These are phyloP conservation scores for Ecdyonurus torrentis DNA, from an alignment of 2,888 invertebrate genomes.

Conservation along the genomic window DNA sequence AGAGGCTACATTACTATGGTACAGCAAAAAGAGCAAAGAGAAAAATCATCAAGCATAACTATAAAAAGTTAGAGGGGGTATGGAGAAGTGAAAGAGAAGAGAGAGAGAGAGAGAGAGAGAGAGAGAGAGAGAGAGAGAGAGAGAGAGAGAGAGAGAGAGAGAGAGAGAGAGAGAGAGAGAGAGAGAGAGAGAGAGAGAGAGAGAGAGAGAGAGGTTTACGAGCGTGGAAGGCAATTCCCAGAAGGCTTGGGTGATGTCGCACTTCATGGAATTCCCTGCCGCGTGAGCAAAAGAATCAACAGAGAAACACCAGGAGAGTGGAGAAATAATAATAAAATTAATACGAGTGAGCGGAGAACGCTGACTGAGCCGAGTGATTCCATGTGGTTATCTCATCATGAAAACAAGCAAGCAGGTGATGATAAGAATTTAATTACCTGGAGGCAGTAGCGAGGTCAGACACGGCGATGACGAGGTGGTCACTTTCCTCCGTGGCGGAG, in stretches of 20 bases:
- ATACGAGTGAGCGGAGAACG: no score
- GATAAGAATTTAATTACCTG: constrained; percentile 9
- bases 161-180: no score
- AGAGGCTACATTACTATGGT: no score
- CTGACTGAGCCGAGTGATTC: no score
- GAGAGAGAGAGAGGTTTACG: constrained; percentile 18
- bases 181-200: constrained; percentile 22
- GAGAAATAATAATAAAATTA: background rate
- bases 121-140: constrained; percentile 23
- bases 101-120: constrained; percentile 23
- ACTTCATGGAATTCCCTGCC: background rate
- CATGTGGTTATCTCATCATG: background rate
- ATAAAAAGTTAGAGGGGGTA: no score
- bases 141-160: no score
- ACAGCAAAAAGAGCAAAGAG: no score
- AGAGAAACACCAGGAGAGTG: background rate
- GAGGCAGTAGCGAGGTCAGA: constrained; percentile 22
- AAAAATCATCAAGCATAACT: no score
- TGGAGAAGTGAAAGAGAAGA: constrained; percentile 26
- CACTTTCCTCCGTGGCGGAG: background rate
- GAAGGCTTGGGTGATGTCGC: background rate
- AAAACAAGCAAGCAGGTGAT: no score
- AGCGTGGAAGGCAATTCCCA: background rate
- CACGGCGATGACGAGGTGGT: constrained; percentile 25
- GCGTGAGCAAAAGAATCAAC: background rate